Evolutionary conservation across 23 tunicate species (phyloP), one percentile per base, ranked within the genome.

Genomic region (Ascidia mentula): DNA sequence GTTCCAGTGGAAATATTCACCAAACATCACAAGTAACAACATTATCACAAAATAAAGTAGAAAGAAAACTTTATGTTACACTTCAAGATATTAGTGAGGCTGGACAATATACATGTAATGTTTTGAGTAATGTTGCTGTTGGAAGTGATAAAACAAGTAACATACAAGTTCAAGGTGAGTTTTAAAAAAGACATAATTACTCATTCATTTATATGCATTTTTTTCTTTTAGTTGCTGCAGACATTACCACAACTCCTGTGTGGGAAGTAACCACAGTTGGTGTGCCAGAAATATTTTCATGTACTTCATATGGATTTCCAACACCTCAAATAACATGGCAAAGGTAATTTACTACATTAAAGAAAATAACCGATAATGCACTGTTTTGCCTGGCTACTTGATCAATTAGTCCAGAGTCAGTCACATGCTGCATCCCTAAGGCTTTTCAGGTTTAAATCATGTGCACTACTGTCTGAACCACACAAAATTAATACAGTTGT

Each of bases 41-140:
- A 53, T 20, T 28, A 20, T 53, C 65, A 5, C 65, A 53, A 53
- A 53, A 9, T 9, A 53, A 53, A 53, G 65, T 9, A 20, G 65
- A 20, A 5, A 53, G 65, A 53, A 53, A 53, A 53, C 65, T 53
- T 53, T 53, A 53, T 53, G 7, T 53, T 53, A 20, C 65, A 53
- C 65, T 53, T 9, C 4, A 53, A 53, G 65, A 53, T 53, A 20
- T 5, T 5, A 53, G 13, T 53, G 65, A 53, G 13, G 65, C 13
- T 53, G 65, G 65, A 53, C 22, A 53, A 53, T 53, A 53, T 53
- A 53, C 65, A 53, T 53, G 65, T 53, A 28, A 53, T 20, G 65
- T 53, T 53, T 26, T 28, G 24, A 53, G 65, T 9, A 53, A 53
- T 9, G 13, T 3, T n/a, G n/a, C n/a, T 53, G 65, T 9, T 53